Base-by-base conservation (phyloP, 2,113 vertebrate genomes). In the Delphinus delphis region DNA sequence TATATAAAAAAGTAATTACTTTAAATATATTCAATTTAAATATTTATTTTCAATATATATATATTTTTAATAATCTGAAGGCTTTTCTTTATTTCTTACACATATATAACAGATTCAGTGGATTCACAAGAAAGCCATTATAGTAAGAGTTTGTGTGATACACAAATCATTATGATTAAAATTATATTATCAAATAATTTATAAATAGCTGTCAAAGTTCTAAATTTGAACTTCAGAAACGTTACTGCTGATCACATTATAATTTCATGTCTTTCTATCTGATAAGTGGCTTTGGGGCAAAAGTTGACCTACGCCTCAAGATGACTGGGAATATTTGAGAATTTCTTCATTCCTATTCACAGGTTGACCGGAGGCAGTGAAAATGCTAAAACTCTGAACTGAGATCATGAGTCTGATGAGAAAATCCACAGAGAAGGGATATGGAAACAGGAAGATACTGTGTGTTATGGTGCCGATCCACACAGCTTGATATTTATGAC, bases 1-100 rank as follows among this genome's bases (percentile, higher is more conserved):
- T n/a, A 83, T 82, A 84, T 71, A 44, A 86, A 89, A 76, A 90
- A 38, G 11, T 73, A 94, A 81, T 74, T 94, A 88, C 98, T 44
- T 20, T 47, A 58, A 58, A 95, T 65, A 50, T 60, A 90, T 28
- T 80, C 80, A 91, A 96, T 79, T 67, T 55, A 79, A 92, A 76
- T 70, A 17, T 96, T 95, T 70, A 85, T 73, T 77, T 93, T 93
- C 15, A 90, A 53, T 41, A 21, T 60, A 38, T 58, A 23, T 58
- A 85, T 53, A 53, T 82, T 53, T 96, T 93, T 86, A 80, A 55
- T 41, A 71, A 91, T 87, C 80, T 89, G 60, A 96, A 93, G 36
- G 3, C 62, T 94, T 71, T 67, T 3, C 36, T 97, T 95, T 47
- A 44, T 62, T 87, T 67, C 86, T 67, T 62, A 67, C 38, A 79